A percentile compares a stretch with the other conserved stretches of the same genome.
phyloP scores from a whole-genome alignment of 35 echinoderm and acorn worm species.

The Heliocidaris tuberculata region DNA sequence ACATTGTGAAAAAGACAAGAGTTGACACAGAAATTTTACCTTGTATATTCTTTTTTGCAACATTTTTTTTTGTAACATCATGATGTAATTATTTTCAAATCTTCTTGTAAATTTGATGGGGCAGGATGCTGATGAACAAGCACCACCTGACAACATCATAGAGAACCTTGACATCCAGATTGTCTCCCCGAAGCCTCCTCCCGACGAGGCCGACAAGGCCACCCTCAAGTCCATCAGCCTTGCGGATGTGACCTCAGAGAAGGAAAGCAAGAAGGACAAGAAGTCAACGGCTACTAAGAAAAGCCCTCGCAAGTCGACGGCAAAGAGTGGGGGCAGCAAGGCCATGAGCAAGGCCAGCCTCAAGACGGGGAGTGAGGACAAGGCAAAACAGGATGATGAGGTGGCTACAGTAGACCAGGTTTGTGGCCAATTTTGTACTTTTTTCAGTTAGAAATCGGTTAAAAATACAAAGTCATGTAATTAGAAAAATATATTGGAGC shows the following conservation, averaged over 20 bases:
- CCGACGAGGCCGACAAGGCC: constrained; percentile 38
- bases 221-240: constrained; percentile 37
- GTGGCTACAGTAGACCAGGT: constrained; percentile 29
- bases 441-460: not conserved
- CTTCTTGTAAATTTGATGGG: not conserved
- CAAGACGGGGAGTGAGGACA: constrained; percentile 46
- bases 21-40: no score
- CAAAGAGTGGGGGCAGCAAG: constrained; percentile 58
- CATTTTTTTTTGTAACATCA: no score
- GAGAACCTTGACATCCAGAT: constrained; percentile 16
- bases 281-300: constrained; percentile 29
- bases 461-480: constrained; percentile 50
- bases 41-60: no score
- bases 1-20: no score
- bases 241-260: constrained; percentile 27
- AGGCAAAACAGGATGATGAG: constrained; percentile 51
- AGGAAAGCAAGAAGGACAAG: constrained; percentile 52
- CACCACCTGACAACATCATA: not conserved
- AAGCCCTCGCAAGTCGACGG: constrained; percentile 57
- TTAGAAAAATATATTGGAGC: not conserved
- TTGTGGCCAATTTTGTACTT: not conserved
- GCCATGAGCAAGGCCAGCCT: constrained; percentile 50
- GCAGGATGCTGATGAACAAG: constrained; percentile 31
- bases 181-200: constrained; percentile 9
- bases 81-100: not conserved